Percentiles rank a stretch among this genome's conserved stretches.
Evolutionary conservation across 2,113 vertebrate genomes (phyloP).

Genomic region (Sprattus sprattus): DNA sequence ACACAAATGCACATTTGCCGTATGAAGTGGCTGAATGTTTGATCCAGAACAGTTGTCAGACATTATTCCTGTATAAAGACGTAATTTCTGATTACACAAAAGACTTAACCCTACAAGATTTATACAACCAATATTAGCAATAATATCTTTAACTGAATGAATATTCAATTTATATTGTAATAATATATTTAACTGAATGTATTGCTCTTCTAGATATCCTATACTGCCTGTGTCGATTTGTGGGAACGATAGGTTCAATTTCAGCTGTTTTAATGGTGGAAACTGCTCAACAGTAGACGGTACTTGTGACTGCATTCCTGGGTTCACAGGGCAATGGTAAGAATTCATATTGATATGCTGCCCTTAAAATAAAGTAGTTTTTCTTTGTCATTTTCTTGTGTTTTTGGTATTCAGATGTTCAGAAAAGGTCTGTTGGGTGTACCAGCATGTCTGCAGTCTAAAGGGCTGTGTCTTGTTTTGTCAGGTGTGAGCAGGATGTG

Average conservation of each 20-base stretch:
- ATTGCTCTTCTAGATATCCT: slow-evolving; percentile 63
- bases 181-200: background rate
- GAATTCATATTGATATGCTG: background rate
- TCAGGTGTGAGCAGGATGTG: slow-evolving; percentile 85
- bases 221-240: slow-evolving; percentile 76
- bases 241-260: slow-evolving; percentile 73
- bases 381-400: background rate
- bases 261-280: slow-evolving; percentile 85
- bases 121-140: background rate
- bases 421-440: background rate
- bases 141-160: background rate
- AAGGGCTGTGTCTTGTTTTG: background rate
- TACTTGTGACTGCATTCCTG: slow-evolving; percentile 72
- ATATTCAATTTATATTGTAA: too few relatives aligned
- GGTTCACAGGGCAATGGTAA: slow-evolving; percentile 84
- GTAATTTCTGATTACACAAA: background rate
- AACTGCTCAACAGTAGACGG: slow-evolving; percentile 70
- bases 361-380: background rate
- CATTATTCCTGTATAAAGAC: background rate
- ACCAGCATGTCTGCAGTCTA: background rate
- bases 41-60: background rate
- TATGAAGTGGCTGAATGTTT: background rate
- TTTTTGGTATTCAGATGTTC: background rate
- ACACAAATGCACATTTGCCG: background rate
- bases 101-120: background rate